Conservation (phyloP, 2,113 vertebrate genomes). For the Vulpes ferrilata region DNA sequence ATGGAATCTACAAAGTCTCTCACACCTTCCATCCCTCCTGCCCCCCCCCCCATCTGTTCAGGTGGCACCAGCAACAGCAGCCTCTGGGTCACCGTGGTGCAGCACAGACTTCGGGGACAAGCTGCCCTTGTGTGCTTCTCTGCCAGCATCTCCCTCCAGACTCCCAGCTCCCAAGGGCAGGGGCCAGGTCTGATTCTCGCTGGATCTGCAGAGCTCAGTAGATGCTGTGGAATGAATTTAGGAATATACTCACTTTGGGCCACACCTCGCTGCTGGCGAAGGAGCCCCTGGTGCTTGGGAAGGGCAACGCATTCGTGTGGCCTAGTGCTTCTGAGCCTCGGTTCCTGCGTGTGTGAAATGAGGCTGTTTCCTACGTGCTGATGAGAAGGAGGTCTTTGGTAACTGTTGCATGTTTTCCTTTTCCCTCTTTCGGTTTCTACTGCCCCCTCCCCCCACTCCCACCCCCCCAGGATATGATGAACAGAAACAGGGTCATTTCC, state of each 20-base stretch:
- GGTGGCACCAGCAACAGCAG: neutral
- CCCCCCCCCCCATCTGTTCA: neutral
- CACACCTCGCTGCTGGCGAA: neutral
- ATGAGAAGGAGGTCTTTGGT: neutral
- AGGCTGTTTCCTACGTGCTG: neutral
- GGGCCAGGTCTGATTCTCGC: neutral
- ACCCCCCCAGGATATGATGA: neutral
- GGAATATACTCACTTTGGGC: neutral
- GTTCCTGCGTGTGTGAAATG: neutral
- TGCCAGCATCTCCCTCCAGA: neutral
- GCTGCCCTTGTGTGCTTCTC: neutral
- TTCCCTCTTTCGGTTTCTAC: slow-evolving; percentile 35
- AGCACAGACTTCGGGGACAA: neutral
- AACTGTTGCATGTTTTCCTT: neutral
- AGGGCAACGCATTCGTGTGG: neutral
- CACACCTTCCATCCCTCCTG: neutral
- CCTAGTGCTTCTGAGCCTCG: neutral
- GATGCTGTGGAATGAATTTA: neutral
- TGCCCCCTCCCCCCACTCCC: neutral
- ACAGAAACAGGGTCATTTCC: slow-evolving; percentile 13
- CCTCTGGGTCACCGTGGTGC: neutral
- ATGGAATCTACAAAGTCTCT: neutral
- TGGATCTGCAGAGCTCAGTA: neutral
- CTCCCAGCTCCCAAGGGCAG: neutral
- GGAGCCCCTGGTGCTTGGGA: fast-evolving